Evolutionary conservation across 2,113 vertebrate species (phyloP), one percentile per base, ranked within the genome.

Genomic region (Cranoglanis bouderius): DNA sequence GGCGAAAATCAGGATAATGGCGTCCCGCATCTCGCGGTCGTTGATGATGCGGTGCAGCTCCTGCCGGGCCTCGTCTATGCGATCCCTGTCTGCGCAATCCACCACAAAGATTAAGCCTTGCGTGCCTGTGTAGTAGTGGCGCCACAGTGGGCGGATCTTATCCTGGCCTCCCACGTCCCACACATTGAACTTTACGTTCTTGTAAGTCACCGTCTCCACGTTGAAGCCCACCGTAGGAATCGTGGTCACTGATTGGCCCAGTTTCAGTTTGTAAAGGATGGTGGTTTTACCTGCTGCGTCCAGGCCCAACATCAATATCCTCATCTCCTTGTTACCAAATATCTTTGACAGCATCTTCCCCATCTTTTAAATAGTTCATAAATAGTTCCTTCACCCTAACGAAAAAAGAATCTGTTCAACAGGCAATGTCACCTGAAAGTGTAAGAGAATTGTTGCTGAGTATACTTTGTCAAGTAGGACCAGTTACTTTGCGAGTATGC

Each of bases 301-400:
- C 92, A 99, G 95, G 93, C 98, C 98, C 90, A 99, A 95, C 98
- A 99, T 99, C 95, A 99, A 94, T 97, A 99, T 99, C 96, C 98
- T 98, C 98, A 99, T 99, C 95, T 99, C 98, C 96, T 99, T 99
- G 97, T 99, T 99, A 92, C 98, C 98, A 94, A 99, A 99, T 92
- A 99, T 99, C 94, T 99, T 99, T 88, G 98, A 99, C 85, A 99
- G 96, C 96, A 99, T 96, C 95, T 99, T 99, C 95, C 98, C 98
- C 98, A 99, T 99, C 93, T 96, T 97, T 96, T 92, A 93, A 93
- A 93, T 86, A 93, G 94, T 92, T 94, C 95, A 95, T 95, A 96
- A 94, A 95, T 94, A 95, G 90, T 91, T 83, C 82, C 84, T 70
- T 90, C 74, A 88, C 84, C 86, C 72, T 49, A 59, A 91, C 88